Evolutionary conservation across 2,888 invertebrate species (phyloP).

Genomic region (Pedicia rivosa): DNA sequence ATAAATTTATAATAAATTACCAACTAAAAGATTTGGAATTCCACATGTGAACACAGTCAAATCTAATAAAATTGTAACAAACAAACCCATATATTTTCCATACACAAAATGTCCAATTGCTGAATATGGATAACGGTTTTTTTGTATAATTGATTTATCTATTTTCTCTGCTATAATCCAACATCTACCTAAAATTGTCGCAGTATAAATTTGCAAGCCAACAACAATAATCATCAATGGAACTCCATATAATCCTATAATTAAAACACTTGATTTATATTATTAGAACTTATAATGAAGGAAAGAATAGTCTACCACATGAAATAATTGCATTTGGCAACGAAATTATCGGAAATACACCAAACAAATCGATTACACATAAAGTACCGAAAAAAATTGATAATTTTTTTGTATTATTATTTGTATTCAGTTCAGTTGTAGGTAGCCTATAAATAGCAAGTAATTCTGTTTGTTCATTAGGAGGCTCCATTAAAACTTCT

Average conservation of each 20-base stretch:
- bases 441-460: no score
- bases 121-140: slow-evolving; percentile 61
- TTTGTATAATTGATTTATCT: slow-evolving; percentile 43
- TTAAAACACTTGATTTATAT: no score
- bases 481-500: no score
- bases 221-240: slow-evolving; percentile 50
- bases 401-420: slow-evolving; percentile 32
- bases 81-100: slow-evolving; percentile 41
- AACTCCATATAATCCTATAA: slow-evolving; percentile 50
- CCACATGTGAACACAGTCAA: slow-evolving; percentile 62
- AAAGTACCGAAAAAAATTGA: slow-evolving; percentile 53
- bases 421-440: no score
- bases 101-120: slow-evolving; percentile 67
- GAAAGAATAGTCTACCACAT: slow-evolving; percentile 51
- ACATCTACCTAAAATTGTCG: slow-evolving; percentile 58
- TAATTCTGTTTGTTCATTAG: no score
- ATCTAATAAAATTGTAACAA: slow-evolving; percentile 54
- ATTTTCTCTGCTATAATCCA: slow-evolving; percentile 66
- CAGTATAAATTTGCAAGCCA: slow-evolving; percentile 63
- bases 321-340: slow-evolving; percentile 57
- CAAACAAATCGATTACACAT: slow-evolving; percentile 68
- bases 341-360: slow-evolving; percentile 66
- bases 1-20: slow-evolving; percentile 30
- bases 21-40: slow-evolving; percentile 64
- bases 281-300: no score